phyloP scores from a whole-genome alignment of 2,113 vertebrate genomes.

The Gavialis gangeticus region DNA sequence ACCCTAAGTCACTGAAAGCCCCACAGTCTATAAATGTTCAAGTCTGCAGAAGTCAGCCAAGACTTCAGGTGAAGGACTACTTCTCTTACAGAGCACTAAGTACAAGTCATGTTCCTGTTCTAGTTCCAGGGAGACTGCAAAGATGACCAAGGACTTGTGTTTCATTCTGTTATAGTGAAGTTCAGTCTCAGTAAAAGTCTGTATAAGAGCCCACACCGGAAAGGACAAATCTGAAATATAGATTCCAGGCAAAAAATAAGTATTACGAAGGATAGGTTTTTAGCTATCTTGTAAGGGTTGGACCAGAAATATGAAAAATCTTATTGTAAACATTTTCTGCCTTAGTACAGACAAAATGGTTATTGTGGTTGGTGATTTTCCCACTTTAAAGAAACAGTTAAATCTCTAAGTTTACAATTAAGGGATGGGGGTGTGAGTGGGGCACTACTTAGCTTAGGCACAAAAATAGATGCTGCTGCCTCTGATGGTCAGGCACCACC shows the following conservation, averaged over 20 bases:
- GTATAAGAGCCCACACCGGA: background rate
- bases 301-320: background rate
- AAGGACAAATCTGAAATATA: conserved; percentile 1
- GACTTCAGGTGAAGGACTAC: background rate
- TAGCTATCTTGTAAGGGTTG: background rate
- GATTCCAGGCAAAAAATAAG: background rate
- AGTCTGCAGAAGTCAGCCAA: background rate
- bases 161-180: background rate
- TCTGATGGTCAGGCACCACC: too few relatives aligned
- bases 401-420: background rate
- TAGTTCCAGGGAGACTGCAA: background rate
- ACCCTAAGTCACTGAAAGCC: conserved; percentile 12
- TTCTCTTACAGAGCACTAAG: background rate
- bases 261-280: background rate
- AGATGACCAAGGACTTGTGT: background rate
- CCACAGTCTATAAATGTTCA: background rate
- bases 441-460: too few relatives aligned
- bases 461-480: too few relatives aligned
- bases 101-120: background rate
- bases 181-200: background rate
- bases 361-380: background rate
- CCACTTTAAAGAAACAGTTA: background rate
- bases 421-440: too few relatives aligned
- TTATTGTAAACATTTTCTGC: too few relatives aligned
- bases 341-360: background rate